Conservation (phyloP, 2,888 invertebrate genomes). For the Caenorhabditis imperialis region DNA sequence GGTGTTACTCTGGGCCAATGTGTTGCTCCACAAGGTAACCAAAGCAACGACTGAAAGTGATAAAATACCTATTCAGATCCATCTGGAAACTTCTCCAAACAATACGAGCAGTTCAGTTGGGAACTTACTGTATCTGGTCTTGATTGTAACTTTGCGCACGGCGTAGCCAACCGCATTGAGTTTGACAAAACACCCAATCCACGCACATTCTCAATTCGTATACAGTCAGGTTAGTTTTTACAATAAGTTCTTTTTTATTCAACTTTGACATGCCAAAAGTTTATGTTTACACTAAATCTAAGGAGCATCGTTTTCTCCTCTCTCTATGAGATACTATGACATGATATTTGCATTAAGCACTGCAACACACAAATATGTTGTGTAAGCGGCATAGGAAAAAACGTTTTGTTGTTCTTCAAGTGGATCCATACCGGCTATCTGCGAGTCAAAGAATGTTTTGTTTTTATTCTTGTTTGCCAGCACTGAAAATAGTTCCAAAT, state of each 20-base stretch:
- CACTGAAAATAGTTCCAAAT: slow-evolving; percentile 1
- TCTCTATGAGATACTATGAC: slow-evolving; percentile 36
- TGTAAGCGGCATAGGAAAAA: slow-evolving; percentile 13
- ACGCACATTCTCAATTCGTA: slow-evolving; percentile 65
- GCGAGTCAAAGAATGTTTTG: slow-evolving; percentile 25
- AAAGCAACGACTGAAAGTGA: background rate
- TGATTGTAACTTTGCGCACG: slow-evolving; percentile 59
- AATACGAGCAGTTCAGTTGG: slow-evolving; percentile 71
- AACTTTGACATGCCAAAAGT: background rate
- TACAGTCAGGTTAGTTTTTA: slow-evolving; percentile 59
- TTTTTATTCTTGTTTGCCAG: slow-evolving; percentile 26
- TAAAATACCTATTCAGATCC: slow-evolving; percentile 1
- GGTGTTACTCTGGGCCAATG: slow-evolving; percentile 64
- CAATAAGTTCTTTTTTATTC: background rate
- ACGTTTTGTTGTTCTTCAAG: slow-evolving; percentile 52
- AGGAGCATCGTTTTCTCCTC: slow-evolving; percentile 16
- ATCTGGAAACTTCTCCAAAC: slow-evolving; percentile 44
- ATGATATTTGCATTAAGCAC: slow-evolving; percentile 50
- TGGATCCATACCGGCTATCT: slow-evolving; percentile 31
- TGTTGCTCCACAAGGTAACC: slow-evolving; percentile 52
- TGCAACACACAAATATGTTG: slow-evolving; percentile 48
- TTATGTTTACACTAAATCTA: slow-evolving; percentile 53
- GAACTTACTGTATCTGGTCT: slow-evolving; percentile 60
- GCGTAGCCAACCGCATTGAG: slow-evolving; percentile 36
- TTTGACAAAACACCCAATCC: slow-evolving; percentile 56